These are phyloP conservation scores for Prolemur simus DNA, from an alignment of 2,113 vertebrate species.

Conservation along the genomic window DNA sequence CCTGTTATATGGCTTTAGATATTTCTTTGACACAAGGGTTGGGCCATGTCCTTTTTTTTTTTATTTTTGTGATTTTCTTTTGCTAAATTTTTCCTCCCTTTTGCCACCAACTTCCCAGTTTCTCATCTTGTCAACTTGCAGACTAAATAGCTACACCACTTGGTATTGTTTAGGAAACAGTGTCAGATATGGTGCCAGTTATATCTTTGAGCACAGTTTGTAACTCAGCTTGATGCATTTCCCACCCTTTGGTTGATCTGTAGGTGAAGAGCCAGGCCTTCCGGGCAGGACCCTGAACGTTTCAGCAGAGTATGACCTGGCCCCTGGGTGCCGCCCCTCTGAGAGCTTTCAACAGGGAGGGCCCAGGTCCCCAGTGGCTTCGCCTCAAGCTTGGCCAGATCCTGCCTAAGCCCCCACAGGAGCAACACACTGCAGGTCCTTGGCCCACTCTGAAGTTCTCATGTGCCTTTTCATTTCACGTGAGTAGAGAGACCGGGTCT, in stretches of 20 bases:
- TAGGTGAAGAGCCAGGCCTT: no score
- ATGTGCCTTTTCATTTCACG: neutral
- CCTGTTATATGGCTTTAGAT: neutral
- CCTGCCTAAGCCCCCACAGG: neutral
- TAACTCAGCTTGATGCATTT: neutral
- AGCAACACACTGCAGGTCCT: fast-evolving
- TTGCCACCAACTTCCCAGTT: neutral
- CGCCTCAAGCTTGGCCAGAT: neutral
- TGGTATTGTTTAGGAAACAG: neutral
- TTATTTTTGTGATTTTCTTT: neutral
- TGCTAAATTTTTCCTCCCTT: neutral
- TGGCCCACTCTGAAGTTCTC: no score
- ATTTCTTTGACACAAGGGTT: neutral
- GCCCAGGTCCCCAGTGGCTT: no score
- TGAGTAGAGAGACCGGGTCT: neutral
- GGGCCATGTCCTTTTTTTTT: neutral
- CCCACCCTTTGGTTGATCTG: no score
- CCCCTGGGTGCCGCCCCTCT: neutral
- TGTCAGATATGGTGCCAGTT: neutral
- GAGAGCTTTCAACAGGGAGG: neutral
- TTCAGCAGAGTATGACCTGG: neutral
- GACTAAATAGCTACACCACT: neutral
- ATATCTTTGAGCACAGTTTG: neutral
- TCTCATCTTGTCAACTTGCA: neutral
- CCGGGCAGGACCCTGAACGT: fast-evolving